Evolutionary conservation across 2,888 invertebrate genomes (phyloP).

Genomic region (Clistopyga incitator): DNA sequence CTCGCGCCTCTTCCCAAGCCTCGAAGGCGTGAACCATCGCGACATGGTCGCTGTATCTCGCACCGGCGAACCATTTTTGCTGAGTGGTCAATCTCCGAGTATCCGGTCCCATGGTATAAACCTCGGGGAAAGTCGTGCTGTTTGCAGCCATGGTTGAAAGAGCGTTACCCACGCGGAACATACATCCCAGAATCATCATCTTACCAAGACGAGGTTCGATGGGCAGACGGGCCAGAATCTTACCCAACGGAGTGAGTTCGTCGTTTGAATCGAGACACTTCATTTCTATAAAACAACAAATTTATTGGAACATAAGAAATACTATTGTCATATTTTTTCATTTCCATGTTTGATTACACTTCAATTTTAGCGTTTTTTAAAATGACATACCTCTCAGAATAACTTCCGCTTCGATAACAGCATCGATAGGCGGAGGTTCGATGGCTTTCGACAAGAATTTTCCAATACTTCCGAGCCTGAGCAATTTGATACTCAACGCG

Average conservation of each 20-base stretch:
- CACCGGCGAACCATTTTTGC: constrained; percentile 94
- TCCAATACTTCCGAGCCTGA: constrained; percentile 96
- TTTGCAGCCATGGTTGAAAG: constrained; percentile 97
- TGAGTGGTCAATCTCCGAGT: constrained; percentile 91
- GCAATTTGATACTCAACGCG: constrained; percentile 95
- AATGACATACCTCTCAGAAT: constrained; percentile 84
- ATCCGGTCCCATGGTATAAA: constrained; percentile 93
- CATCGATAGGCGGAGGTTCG: constrained; percentile 98
- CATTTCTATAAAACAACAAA: constrained; percentile 88
- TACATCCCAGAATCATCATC: constrained; percentile 97
- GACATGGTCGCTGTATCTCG: constrained; percentile 96
- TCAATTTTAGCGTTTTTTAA: background rate
- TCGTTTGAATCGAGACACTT: constrained; percentile 95
- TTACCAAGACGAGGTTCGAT: constrained; percentile 98
- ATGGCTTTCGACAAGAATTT: constrained; percentile 98
- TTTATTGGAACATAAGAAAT: background rate
- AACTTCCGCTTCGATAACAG: constrained; percentile 98
- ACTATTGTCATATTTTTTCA: background rate
- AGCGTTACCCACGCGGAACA: constrained; percentile 96
- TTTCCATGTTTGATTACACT: background rate
- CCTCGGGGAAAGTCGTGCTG: constrained; percentile 97
- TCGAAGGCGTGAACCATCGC: constrained; percentile 97
- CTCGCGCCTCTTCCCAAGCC: constrained; percentile 90
- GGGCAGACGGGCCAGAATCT: constrained; percentile 96
- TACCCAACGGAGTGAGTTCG: constrained; percentile 96